Percentiles rank a stretch among this genome's conserved stretches.
phyloP scores from a whole-genome alignment of 2,888 invertebrate genomes.

The Ectropis crepuscularia region DNA sequence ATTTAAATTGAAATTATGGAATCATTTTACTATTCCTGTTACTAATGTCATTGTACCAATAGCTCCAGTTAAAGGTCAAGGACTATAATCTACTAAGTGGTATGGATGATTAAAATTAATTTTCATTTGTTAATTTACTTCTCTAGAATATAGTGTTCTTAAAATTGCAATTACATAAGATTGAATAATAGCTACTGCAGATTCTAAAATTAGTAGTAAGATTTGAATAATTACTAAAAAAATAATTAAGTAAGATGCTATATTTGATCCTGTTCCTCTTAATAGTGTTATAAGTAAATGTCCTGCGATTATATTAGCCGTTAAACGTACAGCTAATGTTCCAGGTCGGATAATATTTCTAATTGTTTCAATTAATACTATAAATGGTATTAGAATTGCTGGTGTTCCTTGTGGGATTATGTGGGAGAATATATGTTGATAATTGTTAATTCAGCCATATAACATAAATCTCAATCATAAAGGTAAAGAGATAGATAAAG shows the following conservation, averaged over 20 bases:
- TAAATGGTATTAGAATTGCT: conserved; percentile 87
- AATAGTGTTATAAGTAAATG: conserved; percentile 87
- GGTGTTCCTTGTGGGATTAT: conserved; percentile 89
- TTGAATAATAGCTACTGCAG: conserved; percentile 87
- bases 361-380: conserved; percentile 90
- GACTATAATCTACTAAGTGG: conserved; percentile 87
- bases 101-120: conserved; percentile 85
- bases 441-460: conserved; percentile 86
- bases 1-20: conserved; percentile 81
- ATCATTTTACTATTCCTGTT: conserved; percentile 86
- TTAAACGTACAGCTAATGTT: conserved; percentile 88
- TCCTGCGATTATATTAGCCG: conserved; percentile 91
- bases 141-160: conserved; percentile 87
- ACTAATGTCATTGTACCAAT: conserved; percentile 84
- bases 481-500: conserved; percentile 84
- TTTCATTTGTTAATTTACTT: conserved; percentile 85
- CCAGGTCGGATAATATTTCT: conserved; percentile 89
- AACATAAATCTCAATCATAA: conserved; percentile 88
- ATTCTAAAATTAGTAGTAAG: conserved; percentile 82
- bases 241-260: conserved; percentile 57
- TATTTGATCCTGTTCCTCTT: conserved; percentile 63
- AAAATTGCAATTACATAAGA: conserved; percentile 87
- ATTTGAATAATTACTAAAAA: conserved; percentile 79
- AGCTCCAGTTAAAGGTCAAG: conserved; percentile 86
- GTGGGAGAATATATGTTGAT: conserved; percentile 87